Conservation (phyloP, 2,113 vertebrate genomes). For the Salvelinus sp. region DNA sequence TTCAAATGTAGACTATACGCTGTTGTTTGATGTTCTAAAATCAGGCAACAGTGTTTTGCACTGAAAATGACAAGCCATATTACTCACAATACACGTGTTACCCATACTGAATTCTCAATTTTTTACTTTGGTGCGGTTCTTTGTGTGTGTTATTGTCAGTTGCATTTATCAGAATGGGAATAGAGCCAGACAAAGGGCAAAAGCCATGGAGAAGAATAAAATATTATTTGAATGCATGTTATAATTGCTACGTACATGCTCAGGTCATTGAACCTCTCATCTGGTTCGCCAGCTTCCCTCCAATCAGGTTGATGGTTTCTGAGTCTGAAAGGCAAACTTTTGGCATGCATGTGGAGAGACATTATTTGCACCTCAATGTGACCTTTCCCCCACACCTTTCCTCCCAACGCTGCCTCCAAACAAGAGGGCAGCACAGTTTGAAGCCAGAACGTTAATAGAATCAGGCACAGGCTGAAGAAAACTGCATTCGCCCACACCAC, state of each 20-base stretch:
- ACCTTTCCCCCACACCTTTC: slow-evolving; percentile 27
- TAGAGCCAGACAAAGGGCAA: slow-evolving; percentile 41
- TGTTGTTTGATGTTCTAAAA: slow-evolving; percentile 10
- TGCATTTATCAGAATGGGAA: not conserved
- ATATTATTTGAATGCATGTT: slow-evolving; percentile 52
- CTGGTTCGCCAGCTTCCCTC: slow-evolving; percentile 47
- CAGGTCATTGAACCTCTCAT: slow-evolving; percentile 53
- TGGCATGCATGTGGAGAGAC: slow-evolving; percentile 26
- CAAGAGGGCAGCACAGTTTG: slow-evolving; percentile 30
- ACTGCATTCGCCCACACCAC: slow-evolving; percentile 25
- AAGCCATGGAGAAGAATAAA: slow-evolving; percentile 57
- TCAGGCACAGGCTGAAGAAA: slow-evolving; percentile 22
- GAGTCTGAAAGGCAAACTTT: slow-evolving; percentile 6
- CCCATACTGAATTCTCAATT: not conserved
- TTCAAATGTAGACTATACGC: not conserved
- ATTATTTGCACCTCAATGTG: slow-evolving; percentile 40
- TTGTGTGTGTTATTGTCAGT: too few relatives aligned
- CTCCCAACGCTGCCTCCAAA: slow-evolving; percentile 6
- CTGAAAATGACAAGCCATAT: slow-evolving; percentile 11
- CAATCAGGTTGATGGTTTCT: slow-evolving; percentile 27
- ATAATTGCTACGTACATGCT: slow-evolving; percentile 47
- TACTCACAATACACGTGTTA: not conserved
- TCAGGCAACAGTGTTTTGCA: slow-evolving; percentile 8
- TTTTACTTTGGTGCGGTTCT: slow-evolving; percentile 5
- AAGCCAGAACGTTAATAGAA: slow-evolving; percentile 38